Conservation (phyloP, 2,888 invertebrate species). For the Invenusta paracnida region DNA sequence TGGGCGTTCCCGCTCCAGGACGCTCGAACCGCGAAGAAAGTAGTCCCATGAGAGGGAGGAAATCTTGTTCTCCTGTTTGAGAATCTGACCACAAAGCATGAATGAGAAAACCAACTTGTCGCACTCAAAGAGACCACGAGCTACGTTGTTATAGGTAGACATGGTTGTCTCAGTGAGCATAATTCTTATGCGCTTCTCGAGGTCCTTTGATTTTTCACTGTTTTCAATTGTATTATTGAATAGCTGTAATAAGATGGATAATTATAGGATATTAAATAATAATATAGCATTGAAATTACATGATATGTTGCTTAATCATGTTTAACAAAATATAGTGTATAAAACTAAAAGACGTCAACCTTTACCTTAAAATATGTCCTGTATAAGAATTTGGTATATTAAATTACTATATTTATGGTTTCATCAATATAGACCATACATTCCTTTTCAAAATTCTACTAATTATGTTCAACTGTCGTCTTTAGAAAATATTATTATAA, state of each 20-base stretch:
- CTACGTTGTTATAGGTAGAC: constrained; percentile 60
- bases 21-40: constrained; percentile 69
- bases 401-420: no score
- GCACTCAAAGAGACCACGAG: constrained; percentile 60
- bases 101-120: constrained; percentile 63
- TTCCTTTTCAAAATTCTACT: no score
- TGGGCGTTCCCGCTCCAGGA: constrained; percentile 53
- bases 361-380: no score
- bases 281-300: background rate
- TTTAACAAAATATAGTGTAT: no score
- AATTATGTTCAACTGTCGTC: no score
- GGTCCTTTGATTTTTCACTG: constrained; percentile 54
- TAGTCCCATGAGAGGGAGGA: constrained; percentile 71
- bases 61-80: constrained; percentile 67
- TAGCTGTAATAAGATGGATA: constrained; percentile 49
- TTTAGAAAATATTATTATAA: no score
- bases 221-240: constrained; percentile 58
- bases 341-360: no score
- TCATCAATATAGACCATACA: no score
- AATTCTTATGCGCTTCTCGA: constrained; percentile 54
- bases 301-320: background rate
- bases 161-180: constrained; percentile 56
- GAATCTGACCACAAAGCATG: constrained; percentile 73
- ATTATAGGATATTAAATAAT: no score
- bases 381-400: no score